phyloP scores from a whole-genome alignment of 2,888 invertebrate genomes.

The Hanleya hanleyi region DNA sequence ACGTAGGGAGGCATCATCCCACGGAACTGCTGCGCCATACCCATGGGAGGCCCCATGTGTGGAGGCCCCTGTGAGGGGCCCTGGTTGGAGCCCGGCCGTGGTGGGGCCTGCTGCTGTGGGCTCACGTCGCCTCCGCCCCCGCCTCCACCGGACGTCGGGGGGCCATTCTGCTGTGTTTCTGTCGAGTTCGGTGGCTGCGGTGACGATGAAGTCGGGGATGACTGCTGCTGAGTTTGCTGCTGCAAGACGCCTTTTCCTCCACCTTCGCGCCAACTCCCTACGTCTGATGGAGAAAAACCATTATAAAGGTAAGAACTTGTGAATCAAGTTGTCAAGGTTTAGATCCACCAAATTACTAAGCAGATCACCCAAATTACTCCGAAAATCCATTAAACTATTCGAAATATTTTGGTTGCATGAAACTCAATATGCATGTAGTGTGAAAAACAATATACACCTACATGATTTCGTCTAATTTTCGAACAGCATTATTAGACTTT shows the following conservation, averaged over 20 bases:
- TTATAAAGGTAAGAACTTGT: too few species aligned
- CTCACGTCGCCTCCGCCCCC: neutral
- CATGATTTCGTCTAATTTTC: too few species aligned
- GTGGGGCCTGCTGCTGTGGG: slow-evolving; percentile 28
- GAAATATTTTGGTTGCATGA: too few species aligned
- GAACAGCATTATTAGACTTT: too few species aligned
- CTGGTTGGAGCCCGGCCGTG: slow-evolving; percentile 54
- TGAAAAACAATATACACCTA: too few species aligned
- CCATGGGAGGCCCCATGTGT: slow-evolving; percentile 64
- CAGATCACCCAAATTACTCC: too few species aligned
- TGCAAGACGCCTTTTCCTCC: slow-evolving; percentile 77
- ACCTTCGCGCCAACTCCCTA: slow-evolving; percentile 92
- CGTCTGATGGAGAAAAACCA: too few species aligned
- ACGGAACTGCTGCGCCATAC: slow-evolving; percentile 69
- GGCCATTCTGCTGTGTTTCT: slow-evolving; percentile 69
- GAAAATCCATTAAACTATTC: too few species aligned
- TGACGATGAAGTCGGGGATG: slow-evolving; percentile 61
- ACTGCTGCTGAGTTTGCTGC: slow-evolving; percentile 64
- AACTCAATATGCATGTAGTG: too few species aligned
- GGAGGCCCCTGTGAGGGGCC: slow-evolving; percentile 54
- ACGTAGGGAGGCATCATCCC: slow-evolving; percentile 72
- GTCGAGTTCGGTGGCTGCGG: slow-evolving; percentile 56
- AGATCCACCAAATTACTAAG: too few species aligned
- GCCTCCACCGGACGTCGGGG: slow-evolving; percentile 64
- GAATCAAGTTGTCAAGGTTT: too few species aligned